A percentile compares a stretch with the other conserved stretches of the same genome.
Conservation (phyloP, 2,888 invertebrate genomes). For the Cosmia trapezina region DNA sequence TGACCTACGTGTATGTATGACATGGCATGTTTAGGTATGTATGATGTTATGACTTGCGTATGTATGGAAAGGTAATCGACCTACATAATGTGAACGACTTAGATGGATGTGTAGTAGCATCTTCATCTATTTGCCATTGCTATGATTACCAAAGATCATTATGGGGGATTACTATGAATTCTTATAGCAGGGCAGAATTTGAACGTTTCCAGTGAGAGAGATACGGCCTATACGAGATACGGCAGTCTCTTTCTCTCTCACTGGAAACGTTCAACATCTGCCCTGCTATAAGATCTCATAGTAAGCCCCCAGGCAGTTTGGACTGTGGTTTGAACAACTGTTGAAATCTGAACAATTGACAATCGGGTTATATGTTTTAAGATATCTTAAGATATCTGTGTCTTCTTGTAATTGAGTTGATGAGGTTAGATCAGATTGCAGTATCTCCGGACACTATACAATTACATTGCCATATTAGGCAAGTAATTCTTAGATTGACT, state of each 20-base stretch:
- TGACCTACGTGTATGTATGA: constrained; percentile 1
- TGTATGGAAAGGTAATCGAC: constrained; percentile 25
- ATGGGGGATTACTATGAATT: too few relatives aligned
- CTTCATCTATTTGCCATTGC: constrained; percentile 9
- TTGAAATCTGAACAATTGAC: constrained; percentile 9
- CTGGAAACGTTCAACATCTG: too few relatives aligned
- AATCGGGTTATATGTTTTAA: neutral
- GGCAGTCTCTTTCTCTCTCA: too few relatives aligned
- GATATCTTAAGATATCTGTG: neutral
- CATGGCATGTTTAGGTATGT: neutral
- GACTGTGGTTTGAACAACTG: neutral
- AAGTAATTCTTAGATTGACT: neutral
- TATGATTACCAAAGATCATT: constrained; percentile 12
- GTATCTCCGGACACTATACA: neutral
- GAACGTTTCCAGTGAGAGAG: too few relatives aligned
- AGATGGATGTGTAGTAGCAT: neutral
- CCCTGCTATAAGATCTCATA: too few relatives aligned
- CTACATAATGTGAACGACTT: constrained; percentile 14
- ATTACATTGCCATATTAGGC: neutral
- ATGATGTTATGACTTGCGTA: constrained; percentile 10
- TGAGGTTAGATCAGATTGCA: neutral
- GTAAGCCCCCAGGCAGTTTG: constrained; percentile 3
- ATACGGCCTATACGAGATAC: too few relatives aligned
- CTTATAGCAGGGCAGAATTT: too few relatives aligned
- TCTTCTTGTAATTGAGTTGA: constrained; percentile 1